phyloP scores from a whole-genome alignment of 2,888 invertebrate genomes.

The Polydrusus pterygomalis region DNA sequence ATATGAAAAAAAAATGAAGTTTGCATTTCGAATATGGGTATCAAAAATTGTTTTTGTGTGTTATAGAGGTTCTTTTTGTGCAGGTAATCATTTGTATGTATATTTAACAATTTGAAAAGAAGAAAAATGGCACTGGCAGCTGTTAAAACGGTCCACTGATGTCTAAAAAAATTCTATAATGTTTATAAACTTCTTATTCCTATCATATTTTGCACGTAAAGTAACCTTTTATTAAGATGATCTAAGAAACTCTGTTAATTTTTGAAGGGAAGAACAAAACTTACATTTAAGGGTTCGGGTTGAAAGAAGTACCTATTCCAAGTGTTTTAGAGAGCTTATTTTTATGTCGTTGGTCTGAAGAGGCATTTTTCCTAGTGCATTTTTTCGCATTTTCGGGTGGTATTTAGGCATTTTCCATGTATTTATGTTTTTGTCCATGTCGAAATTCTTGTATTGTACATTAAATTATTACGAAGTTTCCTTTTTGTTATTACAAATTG shows the following conservation, averaged over 20 bases:
- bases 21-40: no score
- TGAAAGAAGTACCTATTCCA: background rate
- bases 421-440: no score
- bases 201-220: slow-evolving; percentile 17
- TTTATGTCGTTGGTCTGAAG: background rate
- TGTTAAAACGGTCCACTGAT: background rate
- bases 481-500: no score
- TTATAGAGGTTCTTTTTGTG: no score
- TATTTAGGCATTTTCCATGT: background rate
- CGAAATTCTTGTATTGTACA: no score
- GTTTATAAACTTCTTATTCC: background rate
- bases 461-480: no score
- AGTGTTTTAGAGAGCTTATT: slow-evolving; percentile 23
- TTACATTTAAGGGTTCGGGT: background rate
- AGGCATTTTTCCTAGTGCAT: slow-evolving; percentile 9
- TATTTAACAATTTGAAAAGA: no score
- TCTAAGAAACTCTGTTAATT: background rate
- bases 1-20: no score
- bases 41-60: no score
- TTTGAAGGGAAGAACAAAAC: background rate
- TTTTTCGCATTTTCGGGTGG: slow-evolving; percentile 9
- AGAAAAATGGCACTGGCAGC: background rate
- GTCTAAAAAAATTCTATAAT: no score
- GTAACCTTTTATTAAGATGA: background rate
- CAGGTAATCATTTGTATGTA: no score